These are phyloP conservation scores for Anagyrus pseudococci DNA, from an alignment of 2,888 invertebrate genomes.

Conservation along the genomic window DNA sequence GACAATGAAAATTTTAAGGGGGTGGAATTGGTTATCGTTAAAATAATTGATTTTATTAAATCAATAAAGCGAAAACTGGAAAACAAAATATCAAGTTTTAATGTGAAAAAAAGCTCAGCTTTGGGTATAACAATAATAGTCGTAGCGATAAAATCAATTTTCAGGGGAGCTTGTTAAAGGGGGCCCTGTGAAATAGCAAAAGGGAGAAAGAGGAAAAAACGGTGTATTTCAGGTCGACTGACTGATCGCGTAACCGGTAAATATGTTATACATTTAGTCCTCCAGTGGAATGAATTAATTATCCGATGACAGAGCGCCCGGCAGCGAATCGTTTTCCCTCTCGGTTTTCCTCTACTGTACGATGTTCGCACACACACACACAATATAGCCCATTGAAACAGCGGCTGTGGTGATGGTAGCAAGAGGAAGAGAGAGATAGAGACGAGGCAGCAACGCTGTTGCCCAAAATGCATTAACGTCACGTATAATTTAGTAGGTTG, in stretches of 20 bases:
- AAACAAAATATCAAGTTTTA: too few species aligned
- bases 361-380: not conserved
- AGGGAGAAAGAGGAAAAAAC: constrained; percentile 1
- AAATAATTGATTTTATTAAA: too few species aligned
- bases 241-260: constrained; percentile 6
- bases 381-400: not conserved
- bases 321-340: not conserved
- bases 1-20: too few species aligned
- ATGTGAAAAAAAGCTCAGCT: too few species aligned
- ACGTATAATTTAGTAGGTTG: constrained; percentile 25
- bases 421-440: too few species aligned
- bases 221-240: constrained; percentile 1
- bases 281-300: constrained; percentile 25
- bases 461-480: constrained; percentile 27
- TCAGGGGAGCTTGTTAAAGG: too few species aligned
- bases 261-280: constrained; percentile 18
- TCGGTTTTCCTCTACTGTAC: not conserved
- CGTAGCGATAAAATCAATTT: too few species aligned
- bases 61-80: too few species aligned
- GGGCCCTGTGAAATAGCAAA: too few species aligned
- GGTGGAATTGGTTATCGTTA: too few species aligned
- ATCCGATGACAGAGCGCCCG: constrained; percentile 14
- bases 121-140: too few species aligned
- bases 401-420: too few species aligned
- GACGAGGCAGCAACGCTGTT: not conserved